Conservation (phyloP, 2,113 vertebrate species). For the Nannospalax galili region DNA sequence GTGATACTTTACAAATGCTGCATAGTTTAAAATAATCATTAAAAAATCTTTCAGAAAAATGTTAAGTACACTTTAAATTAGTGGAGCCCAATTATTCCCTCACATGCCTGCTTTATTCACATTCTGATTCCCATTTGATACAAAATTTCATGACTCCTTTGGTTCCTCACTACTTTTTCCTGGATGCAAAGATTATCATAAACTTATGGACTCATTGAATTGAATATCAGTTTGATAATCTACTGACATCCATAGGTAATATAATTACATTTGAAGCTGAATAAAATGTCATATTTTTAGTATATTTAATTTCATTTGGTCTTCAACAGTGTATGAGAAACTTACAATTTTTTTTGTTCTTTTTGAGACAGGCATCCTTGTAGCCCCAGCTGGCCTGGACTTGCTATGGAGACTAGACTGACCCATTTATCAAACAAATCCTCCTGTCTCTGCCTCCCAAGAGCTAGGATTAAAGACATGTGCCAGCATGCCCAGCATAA, state of each 20-base stretch:
- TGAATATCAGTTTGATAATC: background rate
- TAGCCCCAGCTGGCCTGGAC: too few relatives aligned
- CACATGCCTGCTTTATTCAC: background rate
- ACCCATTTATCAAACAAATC: too few relatives aligned
- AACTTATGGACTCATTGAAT: background rate
- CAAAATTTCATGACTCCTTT: background rate
- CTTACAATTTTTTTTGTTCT: background rate
- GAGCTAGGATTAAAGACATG: too few relatives aligned
- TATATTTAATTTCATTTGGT: background rate
- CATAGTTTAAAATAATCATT: background rate
- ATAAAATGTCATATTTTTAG: background rate
- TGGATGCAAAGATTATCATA: background rate
- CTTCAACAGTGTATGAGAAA: background rate
- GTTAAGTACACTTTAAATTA: background rate
- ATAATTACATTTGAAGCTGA: background rate
- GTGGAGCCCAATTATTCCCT: accelerated
- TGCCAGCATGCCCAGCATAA: too few relatives aligned
- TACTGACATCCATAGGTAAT: background rate
- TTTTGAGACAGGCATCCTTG: too few relatives aligned
- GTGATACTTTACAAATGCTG: background rate
- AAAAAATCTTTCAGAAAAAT: background rate
- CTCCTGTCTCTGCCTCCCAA: too few relatives aligned
- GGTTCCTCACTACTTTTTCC: background rate
- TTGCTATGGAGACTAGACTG: too few relatives aligned
- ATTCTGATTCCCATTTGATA: background rate